Evolutionary conservation across 2,113 vertebrate species (phyloP), one percentile per base, ranked within the genome.

Genomic region (Sclerurus mexicanus): DNA sequence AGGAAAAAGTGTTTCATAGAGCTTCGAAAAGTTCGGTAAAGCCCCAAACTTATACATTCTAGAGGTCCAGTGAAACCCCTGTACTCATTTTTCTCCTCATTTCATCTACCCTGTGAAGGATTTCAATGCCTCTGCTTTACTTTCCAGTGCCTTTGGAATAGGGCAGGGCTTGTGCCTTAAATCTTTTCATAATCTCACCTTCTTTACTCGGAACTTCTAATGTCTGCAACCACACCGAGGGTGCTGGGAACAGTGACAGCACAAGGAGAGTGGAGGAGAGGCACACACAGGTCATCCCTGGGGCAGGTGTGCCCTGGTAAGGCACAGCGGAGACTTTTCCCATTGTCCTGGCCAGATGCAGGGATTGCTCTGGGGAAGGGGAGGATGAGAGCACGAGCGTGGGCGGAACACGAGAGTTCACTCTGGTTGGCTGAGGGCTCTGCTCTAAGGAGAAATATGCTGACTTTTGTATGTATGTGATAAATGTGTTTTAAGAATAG

Each of bases 391-490:
- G 95, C 73, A 55, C 6, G 77, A 83, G 94, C 88, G 96, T 98
- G 97, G 95, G 97, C 56, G 97, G 96, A 67, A 86, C 93, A 7
- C 59, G 73, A 74, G 86, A 95, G 56, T 91, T 96, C 90, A 7
- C 78, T 87, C 97, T 95, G 93, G 97, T 97, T 98, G 97, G 98
- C 97, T 94, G 96, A 96, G 89, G 84, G 96, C 80, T 80, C 90
- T 3, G 64, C 95, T 95, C 93, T 5, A 67, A 75, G 95, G 42
- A 87, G 87, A 98, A 98, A 97, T 97, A 71, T 90, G 95, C 95
- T 98, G 93, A 97, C 96, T 98, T 98, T 96, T 94, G 33, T 95
- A 37, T 76, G 88, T 39, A 67, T 95, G 95, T 98, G 98, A 97
- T 94, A 96, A 95, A 94, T 93, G 94, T n/a, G 79, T 83, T 91